Conservation (phyloP, 2,797 vertebrate species). For the Betta splendens region DNA sequence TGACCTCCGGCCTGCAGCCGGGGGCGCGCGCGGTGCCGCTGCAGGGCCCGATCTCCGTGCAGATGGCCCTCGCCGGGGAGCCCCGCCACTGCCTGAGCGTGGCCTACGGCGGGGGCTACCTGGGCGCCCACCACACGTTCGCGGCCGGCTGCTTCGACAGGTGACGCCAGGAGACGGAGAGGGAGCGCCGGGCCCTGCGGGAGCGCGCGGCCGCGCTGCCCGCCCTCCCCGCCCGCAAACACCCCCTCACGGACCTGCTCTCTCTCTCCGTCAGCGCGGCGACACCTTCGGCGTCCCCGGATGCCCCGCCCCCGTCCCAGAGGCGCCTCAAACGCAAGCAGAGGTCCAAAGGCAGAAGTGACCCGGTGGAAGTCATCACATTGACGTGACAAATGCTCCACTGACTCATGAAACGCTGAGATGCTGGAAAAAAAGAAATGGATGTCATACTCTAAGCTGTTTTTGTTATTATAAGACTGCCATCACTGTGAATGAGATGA, state of each 20-base stretch:
- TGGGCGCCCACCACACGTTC: slow-evolving; percentile 80
- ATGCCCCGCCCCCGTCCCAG: slow-evolving; percentile 53
- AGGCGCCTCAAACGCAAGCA: slow-evolving; percentile 81
- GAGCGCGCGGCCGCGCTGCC: slow-evolving; percentile 53
- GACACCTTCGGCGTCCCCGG: slow-evolving; percentile 44
- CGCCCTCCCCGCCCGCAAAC: slow-evolving; percentile 51
- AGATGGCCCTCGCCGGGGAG: slow-evolving; percentile 82
- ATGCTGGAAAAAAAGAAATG: slow-evolving; percentile 33
- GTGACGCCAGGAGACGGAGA: slow-evolving; percentile 84
- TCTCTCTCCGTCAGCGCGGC: slow-evolving; percentile 74
- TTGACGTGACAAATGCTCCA: slow-evolving; percentile 72
- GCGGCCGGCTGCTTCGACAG: slow-evolving; percentile 86
- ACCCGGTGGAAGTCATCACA: slow-evolving; percentile 81
- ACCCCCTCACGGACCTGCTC: slow-evolving; percentile 74
- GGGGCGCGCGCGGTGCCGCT: slow-evolving; percentile 74
- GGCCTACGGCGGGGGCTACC: slow-evolving; percentile 83
- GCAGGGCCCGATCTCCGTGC: slow-evolving; percentile 81
- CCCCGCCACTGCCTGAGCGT: slow-evolving; percentile 82
- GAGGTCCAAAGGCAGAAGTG: slow-evolving; percentile 70
- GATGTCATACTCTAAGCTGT: slow-evolving; percentile 41
- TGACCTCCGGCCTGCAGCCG: slow-evolving; percentile 72
- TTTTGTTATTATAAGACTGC: slow-evolving; percentile 61
- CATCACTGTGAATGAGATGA: slow-evolving; percentile 78
- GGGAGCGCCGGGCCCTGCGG: slow-evolving; percentile 57
- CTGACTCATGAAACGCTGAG: slow-evolving; percentile 35